phyloP scores from a whole-genome alignment of 2,888 invertebrate genomes.

The Isotomurus palustris region DNA sequence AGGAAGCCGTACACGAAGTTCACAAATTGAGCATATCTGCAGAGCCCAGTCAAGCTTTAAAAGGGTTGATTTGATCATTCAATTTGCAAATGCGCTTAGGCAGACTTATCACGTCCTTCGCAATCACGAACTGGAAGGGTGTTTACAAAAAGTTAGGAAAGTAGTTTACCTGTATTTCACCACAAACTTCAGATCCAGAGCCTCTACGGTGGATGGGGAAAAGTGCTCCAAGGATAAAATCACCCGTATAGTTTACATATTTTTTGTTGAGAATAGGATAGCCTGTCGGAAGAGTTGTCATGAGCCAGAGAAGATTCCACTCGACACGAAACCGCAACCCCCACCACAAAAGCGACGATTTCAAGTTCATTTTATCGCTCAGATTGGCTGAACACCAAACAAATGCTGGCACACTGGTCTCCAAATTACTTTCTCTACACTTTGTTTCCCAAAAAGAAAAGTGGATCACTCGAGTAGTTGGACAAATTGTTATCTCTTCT shows the following conservation, averaged over 20 bases:
- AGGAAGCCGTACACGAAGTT: no score
- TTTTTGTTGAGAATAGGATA: conserved; percentile 16
- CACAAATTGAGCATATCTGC: no score
- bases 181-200: conserved; percentile 47
- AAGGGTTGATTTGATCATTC: no score
- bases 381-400: not conserved
- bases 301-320: not conserved
- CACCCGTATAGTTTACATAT: conserved; percentile 51
- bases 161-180: conserved; percentile 48
- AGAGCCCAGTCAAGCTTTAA: no score
- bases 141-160: no score
- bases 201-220: conserved; percentile 65
- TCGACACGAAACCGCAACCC: not conserved
- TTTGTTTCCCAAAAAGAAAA: no score
- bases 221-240: conserved; percentile 63
- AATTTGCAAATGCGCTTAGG: no score
- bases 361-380: conserved; percentile 9
- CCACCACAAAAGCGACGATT: conserved; percentile 1
- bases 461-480: no score
- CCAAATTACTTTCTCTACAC: not conserved
- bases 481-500: no score
- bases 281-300: not conserved
- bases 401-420: not conserved
- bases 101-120: no score
- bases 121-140: no score